A percentile compares a stretch with the other conserved stretches of the same genome.
Conservation (phyloP, 2,113 vertebrate species). For the Lontra canadensis region DNA sequence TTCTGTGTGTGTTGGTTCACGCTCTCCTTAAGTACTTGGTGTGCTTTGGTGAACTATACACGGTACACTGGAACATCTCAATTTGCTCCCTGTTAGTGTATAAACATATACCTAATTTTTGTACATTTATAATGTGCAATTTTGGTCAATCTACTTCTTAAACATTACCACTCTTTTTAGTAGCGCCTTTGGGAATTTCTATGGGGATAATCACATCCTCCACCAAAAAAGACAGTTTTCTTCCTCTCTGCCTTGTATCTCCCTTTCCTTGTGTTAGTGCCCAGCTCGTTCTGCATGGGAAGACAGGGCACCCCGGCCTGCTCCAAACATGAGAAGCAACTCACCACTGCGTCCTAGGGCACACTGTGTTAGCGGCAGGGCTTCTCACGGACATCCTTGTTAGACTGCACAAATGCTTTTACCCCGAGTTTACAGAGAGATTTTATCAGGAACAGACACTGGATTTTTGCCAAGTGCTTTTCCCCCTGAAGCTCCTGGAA, state of each 20-base stretch:
- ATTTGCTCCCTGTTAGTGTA: not conserved
- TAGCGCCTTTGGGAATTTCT: not conserved
- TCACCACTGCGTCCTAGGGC: too few species aligned
- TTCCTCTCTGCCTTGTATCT: too few species aligned
- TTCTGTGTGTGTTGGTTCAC: not conserved
- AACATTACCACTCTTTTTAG: not conserved
- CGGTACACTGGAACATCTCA: too few species aligned
- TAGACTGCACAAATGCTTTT: too few species aligned
- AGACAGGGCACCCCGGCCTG: not conserved
- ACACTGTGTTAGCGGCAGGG: not conserved
- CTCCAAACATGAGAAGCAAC: not conserved
- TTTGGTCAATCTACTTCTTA: not conserved
- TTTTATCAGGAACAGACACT: not conserved
- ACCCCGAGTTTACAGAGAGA: not conserved
- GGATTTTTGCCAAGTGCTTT: not conserved
- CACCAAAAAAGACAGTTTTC: not conserved
- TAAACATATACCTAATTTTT: not conserved
- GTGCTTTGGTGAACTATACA: not conserved
- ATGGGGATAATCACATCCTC: not conserved
- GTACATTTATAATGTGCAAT: not conserved
- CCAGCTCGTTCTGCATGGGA: not conserved
- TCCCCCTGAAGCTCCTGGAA: not conserved
- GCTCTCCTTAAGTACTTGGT: not conserved
- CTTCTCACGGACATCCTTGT: not conserved
- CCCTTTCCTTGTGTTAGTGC: not conserved